Evolutionary conservation across 2,113 vertebrate genomes (phyloP), one percentile per base, ranked within the genome.

Genomic region (Podilymbus podiceps): DNA sequence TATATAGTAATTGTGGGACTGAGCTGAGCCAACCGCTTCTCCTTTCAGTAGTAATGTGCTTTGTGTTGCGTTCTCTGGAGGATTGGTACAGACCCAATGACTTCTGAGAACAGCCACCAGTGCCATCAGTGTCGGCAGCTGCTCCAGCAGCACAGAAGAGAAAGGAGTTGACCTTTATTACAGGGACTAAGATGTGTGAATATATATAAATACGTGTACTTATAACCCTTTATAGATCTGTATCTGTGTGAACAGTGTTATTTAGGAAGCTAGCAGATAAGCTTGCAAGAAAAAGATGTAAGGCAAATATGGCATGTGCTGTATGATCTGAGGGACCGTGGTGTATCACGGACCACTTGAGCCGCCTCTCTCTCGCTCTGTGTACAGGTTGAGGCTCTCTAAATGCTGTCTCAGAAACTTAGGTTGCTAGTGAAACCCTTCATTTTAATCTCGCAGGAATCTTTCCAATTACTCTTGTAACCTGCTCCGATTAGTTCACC

Each of bases 191-290:
- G 92, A 22, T 71, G 19, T 92, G 50, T 96, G 66, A 93, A 75
- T 95, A 93, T 92, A n/a, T 98, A 98, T 96, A 94, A 81, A 91
- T 94, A 93, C 55, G 3, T 91, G 52, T 95, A 88, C 73, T 94
- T 96, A 83, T 97, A 53, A 89, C 46, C 92, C 67, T 97, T 96
- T 91, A 56, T 96, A 96, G 82, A 66, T 50, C 73, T n/a, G 27
- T 92, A 40, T 35, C 64, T 18, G 12, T 83, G 71, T 78, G 79
- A 89, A 53, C 76, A 73, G n/a, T 89, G 72, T 92, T 86, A 49
- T 27, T 92, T 95, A 95, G 89, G 58, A 94, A 89, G 76, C 58
- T 74, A 85, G 75, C 63, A 74, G 82, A 77, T 58, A 35, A 50
- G 49, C 66, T 91, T 85, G 67, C 90, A 79, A 50, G 85, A 84